Conservation (phyloP, 2,797 vertebrate species). For the Mormyrus hasselquistii region DNA sequence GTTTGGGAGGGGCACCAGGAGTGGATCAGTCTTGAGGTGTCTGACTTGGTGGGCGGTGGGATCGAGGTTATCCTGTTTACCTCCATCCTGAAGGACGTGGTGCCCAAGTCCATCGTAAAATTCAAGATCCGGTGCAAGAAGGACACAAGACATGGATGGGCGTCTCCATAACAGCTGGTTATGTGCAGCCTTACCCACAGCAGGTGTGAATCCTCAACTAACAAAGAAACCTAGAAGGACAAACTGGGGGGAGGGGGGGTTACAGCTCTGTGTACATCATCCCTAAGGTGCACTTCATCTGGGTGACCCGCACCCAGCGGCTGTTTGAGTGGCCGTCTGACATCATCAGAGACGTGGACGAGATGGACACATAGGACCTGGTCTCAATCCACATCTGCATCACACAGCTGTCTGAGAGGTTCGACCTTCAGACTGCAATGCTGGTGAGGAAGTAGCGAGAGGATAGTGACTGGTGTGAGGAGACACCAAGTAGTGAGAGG, state of each 20-base stretch:
- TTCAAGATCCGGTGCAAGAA: slow-evolving; percentile 86
- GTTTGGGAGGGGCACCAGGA: slow-evolving; percentile 83
- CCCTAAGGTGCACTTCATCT: slow-evolving; percentile 90
- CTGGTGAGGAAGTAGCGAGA: slow-evolving; percentile 65
- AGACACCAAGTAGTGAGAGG: neutral
- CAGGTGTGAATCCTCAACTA: neutral
- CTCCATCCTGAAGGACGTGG: slow-evolving; percentile 84
- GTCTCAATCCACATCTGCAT: slow-evolving; percentile 95
- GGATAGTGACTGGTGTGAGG: neutral
- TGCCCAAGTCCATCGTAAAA: slow-evolving; percentile 83
- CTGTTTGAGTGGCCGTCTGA: slow-evolving; percentile 97
- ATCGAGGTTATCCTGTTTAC: slow-evolving; percentile 80
- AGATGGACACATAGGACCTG: slow-evolving; percentile 71
- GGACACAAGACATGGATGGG: neutral
- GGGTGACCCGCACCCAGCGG: slow-evolving; percentile 89
- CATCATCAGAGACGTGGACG: slow-evolving; percentile 92
- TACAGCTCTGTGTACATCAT: neutral
- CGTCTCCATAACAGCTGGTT: neutral
- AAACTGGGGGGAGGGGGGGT: neutral
- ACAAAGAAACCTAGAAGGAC: neutral
- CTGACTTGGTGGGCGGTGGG: slow-evolving; percentile 88
- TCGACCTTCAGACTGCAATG: slow-evolving; percentile 94
- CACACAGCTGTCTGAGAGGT: slow-evolving; percentile 94
- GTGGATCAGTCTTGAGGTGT: slow-evolving; percentile 91
- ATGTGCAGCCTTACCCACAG: neutral